Evolutionary conservation across 2,797 vertebrate genomes (phyloP).

Genomic region (Aphelocoma californica): DNA sequence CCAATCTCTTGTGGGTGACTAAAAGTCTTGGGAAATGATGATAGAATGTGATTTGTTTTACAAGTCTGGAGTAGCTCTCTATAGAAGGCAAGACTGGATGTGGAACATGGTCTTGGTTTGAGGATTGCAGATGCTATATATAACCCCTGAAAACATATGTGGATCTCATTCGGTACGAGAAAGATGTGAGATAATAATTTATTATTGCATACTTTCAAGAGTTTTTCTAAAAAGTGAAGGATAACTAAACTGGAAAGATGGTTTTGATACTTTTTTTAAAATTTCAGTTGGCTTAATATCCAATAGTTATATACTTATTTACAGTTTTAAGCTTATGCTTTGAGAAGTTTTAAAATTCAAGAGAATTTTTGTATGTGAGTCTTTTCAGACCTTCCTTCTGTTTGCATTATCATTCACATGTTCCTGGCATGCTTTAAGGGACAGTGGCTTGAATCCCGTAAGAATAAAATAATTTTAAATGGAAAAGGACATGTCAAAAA

Average conservation of each 20-base stretch:
- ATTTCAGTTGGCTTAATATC: background rate
- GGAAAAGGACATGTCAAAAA: slow-evolving; percentile 35
- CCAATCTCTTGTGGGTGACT: background rate
- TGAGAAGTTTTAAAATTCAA: slow-evolving; percentile 21
- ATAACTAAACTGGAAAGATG: background rate
- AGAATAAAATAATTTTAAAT: slow-evolving; percentile 19
- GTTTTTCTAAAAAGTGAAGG: background rate
- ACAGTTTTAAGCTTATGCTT: background rate
- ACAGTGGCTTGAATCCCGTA: slow-evolving; percentile 16
- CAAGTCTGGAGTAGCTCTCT: background rate
- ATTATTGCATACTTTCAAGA: background rate
- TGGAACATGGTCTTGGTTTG: background rate
- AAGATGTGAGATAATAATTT: background rate
- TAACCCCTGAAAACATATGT: background rate
- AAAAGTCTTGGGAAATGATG: background rate
- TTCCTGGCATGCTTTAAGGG: slow-evolving; percentile 48
- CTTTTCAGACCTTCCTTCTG: slow-evolving; percentile 3
- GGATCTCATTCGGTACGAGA: background rate
- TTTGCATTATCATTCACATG: slow-evolving; percentile 26
- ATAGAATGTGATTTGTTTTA: background rate
- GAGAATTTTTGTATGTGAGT: background rate
- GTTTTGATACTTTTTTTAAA: background rate
- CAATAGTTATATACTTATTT: background rate
- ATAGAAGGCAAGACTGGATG: background rate
- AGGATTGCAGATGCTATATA: background rate